phyloP scores from a whole-genome alignment of 2,113 vertebrate species.

The Rafetus swinhoei region DNA sequence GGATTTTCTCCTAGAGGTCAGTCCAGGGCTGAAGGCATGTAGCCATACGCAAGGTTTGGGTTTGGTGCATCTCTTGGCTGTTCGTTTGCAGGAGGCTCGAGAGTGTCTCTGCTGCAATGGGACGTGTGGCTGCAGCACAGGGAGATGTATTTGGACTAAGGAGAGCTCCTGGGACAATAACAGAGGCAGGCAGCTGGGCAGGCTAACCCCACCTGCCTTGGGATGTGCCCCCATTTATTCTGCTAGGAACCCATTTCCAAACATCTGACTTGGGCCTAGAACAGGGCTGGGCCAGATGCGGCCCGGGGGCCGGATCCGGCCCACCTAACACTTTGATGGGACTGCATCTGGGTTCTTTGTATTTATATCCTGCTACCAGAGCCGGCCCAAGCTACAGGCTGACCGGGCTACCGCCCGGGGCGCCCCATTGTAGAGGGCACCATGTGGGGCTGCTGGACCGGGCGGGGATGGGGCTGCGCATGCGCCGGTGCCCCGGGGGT shows the following conservation, averaged over 20 bases:
- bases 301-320: no score
- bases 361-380: no score
- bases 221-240: background rate
- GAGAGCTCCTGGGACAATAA: background rate
- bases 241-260: background rate
- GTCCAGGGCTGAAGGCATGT: accelerated
- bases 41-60: background rate
- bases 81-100: background rate
- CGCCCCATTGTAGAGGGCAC: no score
- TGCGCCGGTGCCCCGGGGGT: no score
- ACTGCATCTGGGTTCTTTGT: no score
- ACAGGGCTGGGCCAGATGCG: no score
- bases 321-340: no score
- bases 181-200: background rate
- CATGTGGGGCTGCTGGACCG: no score
- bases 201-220: background rate
- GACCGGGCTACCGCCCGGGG: no score
- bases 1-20: background rate
- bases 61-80: background rate
- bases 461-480: no score
- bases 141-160: background rate
- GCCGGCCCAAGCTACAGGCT: no score
- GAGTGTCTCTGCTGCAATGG: background rate
- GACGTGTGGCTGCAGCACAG: background rate
- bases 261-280: background rate